These are phyloP conservation scores for Acrocephalus kingi DNA, from an alignment of 2,113 vertebrate species.

Conservation along the genomic window DNA sequence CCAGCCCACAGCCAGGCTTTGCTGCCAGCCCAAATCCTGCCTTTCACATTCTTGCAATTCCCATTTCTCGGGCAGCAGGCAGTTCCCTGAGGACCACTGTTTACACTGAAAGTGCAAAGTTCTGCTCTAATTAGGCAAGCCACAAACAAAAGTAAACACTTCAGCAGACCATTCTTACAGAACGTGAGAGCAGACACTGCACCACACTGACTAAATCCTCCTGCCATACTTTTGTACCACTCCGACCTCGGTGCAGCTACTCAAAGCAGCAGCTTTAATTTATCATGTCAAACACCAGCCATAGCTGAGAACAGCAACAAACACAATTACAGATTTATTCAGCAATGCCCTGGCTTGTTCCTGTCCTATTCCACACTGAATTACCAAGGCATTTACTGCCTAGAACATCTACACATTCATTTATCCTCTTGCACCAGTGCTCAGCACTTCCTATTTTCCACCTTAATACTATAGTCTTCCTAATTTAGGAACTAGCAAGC, in stretches of 20 bases:
- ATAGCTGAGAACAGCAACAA: not conserved
- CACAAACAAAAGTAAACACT: conserved; percentile 9
- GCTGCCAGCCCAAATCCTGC: not conserved
- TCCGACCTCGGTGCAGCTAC: accelerated
- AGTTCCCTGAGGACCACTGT: not conserved
- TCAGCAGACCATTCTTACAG: not conserved
- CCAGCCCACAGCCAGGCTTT: not conserved
- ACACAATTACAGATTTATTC: not conserved
- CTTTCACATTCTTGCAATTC: conserved; percentile 1
- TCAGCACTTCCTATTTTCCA: not conserved
- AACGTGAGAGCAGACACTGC: not conserved
- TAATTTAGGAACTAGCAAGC: not conserved
- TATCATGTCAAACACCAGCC: not conserved
- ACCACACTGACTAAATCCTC: not conserved
- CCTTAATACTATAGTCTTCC: not conserved
- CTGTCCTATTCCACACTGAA: not conserved
- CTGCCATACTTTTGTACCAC: not conserved
- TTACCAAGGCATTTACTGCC: not conserved
- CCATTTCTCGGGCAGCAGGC: not conserved
- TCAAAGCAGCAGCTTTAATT: not conserved
- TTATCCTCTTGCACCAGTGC: not conserved
- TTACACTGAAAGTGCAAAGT: conserved; percentile 33
- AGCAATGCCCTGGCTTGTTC: not conserved
- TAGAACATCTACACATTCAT: not conserved
- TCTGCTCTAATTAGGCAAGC: conserved; percentile 20